phyloP scores from a whole-genome alignment of 1,140 invertebrate genomes.

The Macrotrachela quadricornifera region DNA sequence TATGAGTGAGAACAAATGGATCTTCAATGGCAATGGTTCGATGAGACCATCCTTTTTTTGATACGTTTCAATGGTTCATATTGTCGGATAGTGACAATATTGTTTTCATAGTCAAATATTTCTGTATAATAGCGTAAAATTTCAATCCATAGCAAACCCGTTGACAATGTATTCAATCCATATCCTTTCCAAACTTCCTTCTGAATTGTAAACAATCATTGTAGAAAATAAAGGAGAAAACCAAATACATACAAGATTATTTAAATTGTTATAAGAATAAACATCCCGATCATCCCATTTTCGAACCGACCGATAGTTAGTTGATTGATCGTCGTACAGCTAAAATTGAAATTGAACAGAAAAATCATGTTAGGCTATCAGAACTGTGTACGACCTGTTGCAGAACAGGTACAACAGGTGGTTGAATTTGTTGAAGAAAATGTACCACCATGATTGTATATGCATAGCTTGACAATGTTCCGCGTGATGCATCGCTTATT shows the following conservation, averaged over 20 bases:
- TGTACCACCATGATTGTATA: constrained; percentile 42
- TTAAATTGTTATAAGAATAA: no score
- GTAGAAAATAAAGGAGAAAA: no score
- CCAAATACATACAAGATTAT: no score
- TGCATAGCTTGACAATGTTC: constrained; percentile 43
- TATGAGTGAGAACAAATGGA: no score
- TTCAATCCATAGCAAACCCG: constrained; percentile 36
- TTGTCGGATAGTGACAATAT: constrained; percentile 36
- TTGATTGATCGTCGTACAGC: no score
- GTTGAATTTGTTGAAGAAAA: constrained; percentile 37
- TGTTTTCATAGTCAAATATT: constrained; percentile 34
- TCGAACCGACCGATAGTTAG: no score
- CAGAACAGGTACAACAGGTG: constrained; percentile 40
- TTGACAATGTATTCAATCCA: constrained; percentile 31
- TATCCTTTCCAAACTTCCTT: no score
- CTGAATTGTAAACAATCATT: no score
- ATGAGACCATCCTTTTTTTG: constrained; percentile 39
- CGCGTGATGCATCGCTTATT: constrained; percentile 41
- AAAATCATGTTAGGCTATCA: no score
- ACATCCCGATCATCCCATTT: no score
- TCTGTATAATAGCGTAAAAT: constrained; percentile 38
- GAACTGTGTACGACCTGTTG: no score
- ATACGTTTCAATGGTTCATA: constrained; percentile 30
- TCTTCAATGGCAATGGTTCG: constrained; percentile 39
- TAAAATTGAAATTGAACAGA: no score